Evolutionary conservation across 2,888 invertebrate genomes (phyloP), one percentile per base, ranked within the genome.

Genomic region (Meteorus colon): DNA sequence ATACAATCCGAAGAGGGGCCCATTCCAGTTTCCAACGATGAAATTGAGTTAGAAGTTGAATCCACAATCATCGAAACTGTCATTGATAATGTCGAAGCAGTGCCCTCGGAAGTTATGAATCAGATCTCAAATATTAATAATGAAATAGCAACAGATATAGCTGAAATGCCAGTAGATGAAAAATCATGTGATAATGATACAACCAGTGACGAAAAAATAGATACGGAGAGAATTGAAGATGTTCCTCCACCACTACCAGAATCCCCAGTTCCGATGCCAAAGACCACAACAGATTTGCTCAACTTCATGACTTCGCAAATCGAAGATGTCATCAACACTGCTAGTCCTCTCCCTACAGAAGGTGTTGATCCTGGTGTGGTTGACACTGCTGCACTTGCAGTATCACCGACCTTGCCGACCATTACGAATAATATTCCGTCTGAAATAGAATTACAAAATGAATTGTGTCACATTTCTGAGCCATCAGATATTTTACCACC

Each of bases 1-100:
- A 75, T 85, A n/a, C 75, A 81, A 4, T 82, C 85, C 8, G 87
- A 87, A 55, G 86, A 87, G 67, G 85, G 85, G 27, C 85, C 83
- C 0, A 27, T 85, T 4, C 85, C 86, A 1, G 75, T 86, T 12
- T 82, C 84, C 10, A 81, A 79, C 16, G 83, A 78, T 76, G 29
- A 34, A 37, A 41, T 74, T 69, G 82, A 81, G 66, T 83, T 82
- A 4, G 83, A 82, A 59, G 82, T 70, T n/a, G 77, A 79, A 16
- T 75, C 76, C 10, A 80, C 70, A 31, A 55, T 48, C 31, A 45
- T 31, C 41, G 55, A 12, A 41, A 0, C 4, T 12, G 12, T 41
- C 8, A 12, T 41, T 41, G 41, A 41, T 12, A 12, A 12, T 10
- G 41, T 41, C 12, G 8, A 41, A 41, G 8, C 8, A 41, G 41